Evolutionary conservation across 2,113 vertebrate genomes (phyloP), one percentile per base, ranked within the genome.

Genomic region (Gnathonemus longibarbis): DNA sequence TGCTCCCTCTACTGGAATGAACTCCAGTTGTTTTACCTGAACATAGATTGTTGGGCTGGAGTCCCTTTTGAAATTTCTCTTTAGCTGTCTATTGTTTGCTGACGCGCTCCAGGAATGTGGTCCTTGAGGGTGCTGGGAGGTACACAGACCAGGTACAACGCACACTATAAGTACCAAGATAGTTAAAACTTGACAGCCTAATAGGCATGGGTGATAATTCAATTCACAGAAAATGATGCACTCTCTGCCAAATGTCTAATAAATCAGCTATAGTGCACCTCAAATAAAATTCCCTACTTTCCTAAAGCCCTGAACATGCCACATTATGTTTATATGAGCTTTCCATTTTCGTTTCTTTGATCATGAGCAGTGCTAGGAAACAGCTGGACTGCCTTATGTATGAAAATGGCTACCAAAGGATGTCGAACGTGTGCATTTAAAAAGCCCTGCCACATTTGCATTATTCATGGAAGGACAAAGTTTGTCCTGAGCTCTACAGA

Each of bases 381-480:
- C 88, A 87, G 92, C 94, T 83, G 6, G 85, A 91, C 92, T 86
- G 93, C 94, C 95, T 95, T 94, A 94, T 95, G 95, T 94, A 95
- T 93, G 92, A 93, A 92, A 89, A 92, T 89, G 93, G 91, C 91
- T 93, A 94, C 92, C 91, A 39, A 90, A 92, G 93, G 91, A 94
- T 92, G 93, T 84, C 84, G 62, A 90, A 92, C 93, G 93, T 92
- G 91, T 93, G 91, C 92, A 93, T 92, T 52, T 93, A 94, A 84
- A 90, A 94, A 91, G 92, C 46, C 90, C 92, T 92, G 93, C 74
- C 91, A 91, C 93, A 93, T 91, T 94, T 93, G 93, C 93, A 91
- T 91, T 89, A 94, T 91, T 93, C 89, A 85, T 90, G 92, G 93
- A 91, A 91, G 92, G 91, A 93, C 92, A 92, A 62, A 27, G 49